Percentiles rank a stretch among this genome's conserved stretches.
Evolutionary conservation across 2,113 vertebrate genomes (phyloP).

Genomic region (Chaetodon auriga): DNA sequence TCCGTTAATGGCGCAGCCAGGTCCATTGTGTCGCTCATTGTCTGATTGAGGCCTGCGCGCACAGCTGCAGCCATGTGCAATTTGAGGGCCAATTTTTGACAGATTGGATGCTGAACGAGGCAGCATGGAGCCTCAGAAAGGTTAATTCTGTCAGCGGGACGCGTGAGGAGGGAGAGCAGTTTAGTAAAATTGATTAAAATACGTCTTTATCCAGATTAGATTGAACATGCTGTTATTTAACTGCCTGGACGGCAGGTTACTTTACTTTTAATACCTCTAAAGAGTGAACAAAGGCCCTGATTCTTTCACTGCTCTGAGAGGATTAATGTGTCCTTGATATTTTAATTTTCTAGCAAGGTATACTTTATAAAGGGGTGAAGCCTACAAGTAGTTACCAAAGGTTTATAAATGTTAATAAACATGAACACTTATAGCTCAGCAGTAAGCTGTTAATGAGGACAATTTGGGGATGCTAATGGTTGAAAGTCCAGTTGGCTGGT

Average conservation of each 20-base stretch:
- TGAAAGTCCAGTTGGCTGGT: background rate
- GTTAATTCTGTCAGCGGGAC: slow-evolving; percentile 38
- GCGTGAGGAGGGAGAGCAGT: slow-evolving; percentile 11
- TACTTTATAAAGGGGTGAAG: background rate
- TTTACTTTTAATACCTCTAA: background rate
- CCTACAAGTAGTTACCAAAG: background rate
- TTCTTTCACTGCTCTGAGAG: background rate
- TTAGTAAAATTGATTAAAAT: slow-evolving; percentile 24
- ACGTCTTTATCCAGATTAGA: slow-evolving; percentile 12
- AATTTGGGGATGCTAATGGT: background rate
- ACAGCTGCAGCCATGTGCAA: slow-evolving; percentile 62
- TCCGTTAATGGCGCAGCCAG: slow-evolving; percentile 51
- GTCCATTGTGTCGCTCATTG: slow-evolving; percentile 62
- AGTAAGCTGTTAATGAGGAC: background rate
- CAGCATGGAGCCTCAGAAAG: slow-evolving; percentile 27
- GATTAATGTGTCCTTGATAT: background rate
- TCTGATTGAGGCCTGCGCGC: slow-evolving; percentile 44
- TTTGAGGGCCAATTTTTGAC: slow-evolving; percentile 52
- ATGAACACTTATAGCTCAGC: no score
- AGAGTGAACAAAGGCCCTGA: slow-evolving; percentile 5
- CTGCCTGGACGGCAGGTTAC: background rate
- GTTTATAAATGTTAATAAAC: background rate
- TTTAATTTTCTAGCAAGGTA: background rate
- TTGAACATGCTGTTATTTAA: slow-evolving; percentile 9
- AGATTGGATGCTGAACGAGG: slow-evolving; percentile 26